phyloP scores from a whole-genome alignment of 1,140 invertebrate genomes.

The Kradibia gibbosae region DNA sequence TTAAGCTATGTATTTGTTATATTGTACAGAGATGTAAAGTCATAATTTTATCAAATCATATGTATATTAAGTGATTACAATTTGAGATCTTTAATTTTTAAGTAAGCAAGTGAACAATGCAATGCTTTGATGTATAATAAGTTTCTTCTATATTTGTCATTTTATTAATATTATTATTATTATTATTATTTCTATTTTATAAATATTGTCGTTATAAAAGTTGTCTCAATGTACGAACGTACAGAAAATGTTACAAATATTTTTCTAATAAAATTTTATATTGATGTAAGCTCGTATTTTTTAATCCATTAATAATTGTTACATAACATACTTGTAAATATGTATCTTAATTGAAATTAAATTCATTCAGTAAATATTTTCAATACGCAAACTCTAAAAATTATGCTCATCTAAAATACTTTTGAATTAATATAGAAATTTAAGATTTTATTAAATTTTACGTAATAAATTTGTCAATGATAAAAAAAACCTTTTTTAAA shows the following conservation, averaged over 20 bases:
- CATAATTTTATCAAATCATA: slow-evolving; percentile 42
- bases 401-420: background rate
- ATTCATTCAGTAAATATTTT: background rate
- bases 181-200: slow-evolving; percentile 49
- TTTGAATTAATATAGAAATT: background rate
- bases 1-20: slow-evolving; percentile 46
- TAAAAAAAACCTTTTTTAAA: too few relatives aligned
- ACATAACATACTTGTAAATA: background rate
- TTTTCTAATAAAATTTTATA: slow-evolving; percentile 53
- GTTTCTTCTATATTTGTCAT: slow-evolving; percentile 46
- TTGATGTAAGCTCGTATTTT: slow-evolving; percentile 38
- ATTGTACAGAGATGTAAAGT: slow-evolving; percentile 44
- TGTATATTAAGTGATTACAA: slow-evolving; percentile 41
- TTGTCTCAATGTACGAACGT: slow-evolving; percentile 48
- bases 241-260: slow-evolving; percentile 49
- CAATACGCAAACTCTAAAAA: background rate
- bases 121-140: slow-evolving; percentile 41
- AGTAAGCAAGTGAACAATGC: slow-evolving; percentile 30
- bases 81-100: slow-evolving; percentile 29
- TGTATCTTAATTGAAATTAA: background rate
- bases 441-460: background rate
- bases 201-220: slow-evolving; percentile 46
- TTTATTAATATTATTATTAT: slow-evolving; percentile 38
- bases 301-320: background rate
- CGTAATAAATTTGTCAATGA: too few relatives aligned